Base-by-base conservation (phyloP, 2,888 invertebrate genomes). In the Junonia oenone region DNA sequence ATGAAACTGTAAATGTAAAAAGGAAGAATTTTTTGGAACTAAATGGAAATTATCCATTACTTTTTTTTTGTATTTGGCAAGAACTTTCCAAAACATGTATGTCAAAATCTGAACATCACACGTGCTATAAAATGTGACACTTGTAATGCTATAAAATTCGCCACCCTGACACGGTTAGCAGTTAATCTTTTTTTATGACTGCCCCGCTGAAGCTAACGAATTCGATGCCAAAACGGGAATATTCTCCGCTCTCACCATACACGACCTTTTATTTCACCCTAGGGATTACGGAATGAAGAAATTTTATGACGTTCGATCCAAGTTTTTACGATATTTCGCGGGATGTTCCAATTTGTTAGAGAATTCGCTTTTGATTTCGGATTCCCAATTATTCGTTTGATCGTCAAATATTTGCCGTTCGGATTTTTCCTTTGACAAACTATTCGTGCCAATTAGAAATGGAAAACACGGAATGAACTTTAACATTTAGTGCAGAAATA, bases 191-290 rank as follows among this genome's bases (percentile, higher is more conserved):
- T 14, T 31, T 38, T 14, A 31, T 14, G 19, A 47, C 35, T 14
- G 33, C 22, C 22, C 26, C 6, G 6, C 13, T 31, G 26, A 48
- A 47, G 13, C 45, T 19, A 40, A 45, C 22, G 14, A 35, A 45
- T 17, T n/a, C n/a, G n/a, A 35, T 6, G 29, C 50, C 45, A 27
- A 49, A 55, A 26, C 45, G 48, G 40, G 47, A 26, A 19, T 54
- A 14, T 19, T 14, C 19, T n/a, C n/a, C 15, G 15, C 38, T 29
- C 38, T 31, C 45, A 31, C 27, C 19, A 6, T 29, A 51, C 43
- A 11, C 55, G 11, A 14, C 46, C 22, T 43, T 51, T 47, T 54
- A 58, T 58, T 46, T 26, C n/a, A 45, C 51, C 35, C 47, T 8
- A 8, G 50, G 48, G 46, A 29, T 22, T 8, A 31, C 22, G 27